phyloP scores from a whole-genome alignment of 2,113 vertebrate species.

The Erythrocercus mccallii region DNA sequence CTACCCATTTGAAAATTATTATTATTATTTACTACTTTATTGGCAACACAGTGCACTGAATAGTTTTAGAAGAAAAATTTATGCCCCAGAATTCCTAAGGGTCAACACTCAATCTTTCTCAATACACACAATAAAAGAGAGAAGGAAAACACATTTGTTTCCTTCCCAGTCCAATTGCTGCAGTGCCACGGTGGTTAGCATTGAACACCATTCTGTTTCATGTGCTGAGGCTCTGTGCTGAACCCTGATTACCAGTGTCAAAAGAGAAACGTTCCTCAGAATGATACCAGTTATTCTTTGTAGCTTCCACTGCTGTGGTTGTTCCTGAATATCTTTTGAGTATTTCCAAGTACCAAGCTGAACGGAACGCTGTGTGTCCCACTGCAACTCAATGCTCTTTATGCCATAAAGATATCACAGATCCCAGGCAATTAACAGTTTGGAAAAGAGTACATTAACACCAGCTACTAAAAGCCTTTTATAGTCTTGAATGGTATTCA shows the following conservation, averaged over 20 bases:
- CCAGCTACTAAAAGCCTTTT: not conserved
- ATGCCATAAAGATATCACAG: not conserved
- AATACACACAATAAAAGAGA: slow-evolving; percentile 26
- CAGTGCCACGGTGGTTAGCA: not conserved
- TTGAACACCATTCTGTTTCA: not conserved
- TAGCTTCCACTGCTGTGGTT: not conserved
- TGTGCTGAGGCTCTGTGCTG: not conserved
- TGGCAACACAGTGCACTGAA: slow-evolving; percentile 22
- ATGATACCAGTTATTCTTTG: not conserved
- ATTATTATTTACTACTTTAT: slow-evolving; percentile 56
- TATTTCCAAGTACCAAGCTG: not conserved
- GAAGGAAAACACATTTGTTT: slow-evolving; percentile 23
- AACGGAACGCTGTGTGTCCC: not conserved
- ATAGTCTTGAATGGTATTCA: not conserved
- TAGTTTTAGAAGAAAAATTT: slow-evolving; percentile 31
- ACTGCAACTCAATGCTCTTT: not conserved
- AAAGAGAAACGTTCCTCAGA: not conserved
- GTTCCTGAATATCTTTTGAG: not conserved
- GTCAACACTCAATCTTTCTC: slow-evolving; percentile 15
- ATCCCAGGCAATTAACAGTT: not conserved
- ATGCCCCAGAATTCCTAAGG: slow-evolving; percentile 34
- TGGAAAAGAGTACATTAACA: not conserved
- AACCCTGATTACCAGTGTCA: not conserved
- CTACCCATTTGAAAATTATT: slow-evolving; percentile 57
- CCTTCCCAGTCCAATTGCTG: not conserved